Evolutionary conservation across 2,797 vertebrate species (phyloP).

Genomic region (Cirrhinus molitorella): DNA sequence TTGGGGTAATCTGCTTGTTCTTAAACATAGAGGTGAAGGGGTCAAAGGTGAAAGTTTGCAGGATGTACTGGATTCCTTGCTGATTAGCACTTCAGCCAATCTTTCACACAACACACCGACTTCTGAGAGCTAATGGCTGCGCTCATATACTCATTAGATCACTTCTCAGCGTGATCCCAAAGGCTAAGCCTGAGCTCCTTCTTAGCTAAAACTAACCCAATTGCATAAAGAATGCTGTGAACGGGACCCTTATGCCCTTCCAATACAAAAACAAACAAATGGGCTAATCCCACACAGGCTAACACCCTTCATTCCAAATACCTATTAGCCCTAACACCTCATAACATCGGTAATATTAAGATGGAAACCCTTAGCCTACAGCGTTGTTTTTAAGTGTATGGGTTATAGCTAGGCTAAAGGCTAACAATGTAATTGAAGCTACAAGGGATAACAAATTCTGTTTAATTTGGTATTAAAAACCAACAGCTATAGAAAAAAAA

Average conservation of each 20-base stretch:
- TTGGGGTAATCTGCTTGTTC: slow-evolving; percentile 14
- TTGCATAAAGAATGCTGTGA: slow-evolving; percentile 48
- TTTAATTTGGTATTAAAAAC: background rate
- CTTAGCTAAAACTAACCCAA: slow-evolving; percentile 46
- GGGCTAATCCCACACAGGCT: slow-evolving; percentile 50
- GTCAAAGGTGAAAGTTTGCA: slow-evolving; percentile 24
- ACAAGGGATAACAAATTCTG: background rate
- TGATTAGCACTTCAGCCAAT: slow-evolving; percentile 4
- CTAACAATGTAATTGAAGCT: slow-evolving; percentile 6
- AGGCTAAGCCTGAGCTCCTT: slow-evolving; percentile 45
- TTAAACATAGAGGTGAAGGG: slow-evolving; percentile 29
- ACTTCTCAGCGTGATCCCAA: slow-evolving; percentile 42
- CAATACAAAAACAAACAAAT: slow-evolving; percentile 57
- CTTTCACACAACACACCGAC: background rate
- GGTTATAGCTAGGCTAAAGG: background rate
- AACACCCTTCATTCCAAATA: slow-evolving; percentile 53
- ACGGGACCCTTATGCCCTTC: slow-evolving; percentile 50
- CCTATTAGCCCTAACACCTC: slow-evolving; percentile 58
- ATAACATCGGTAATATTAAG: slow-evolving; percentile 41
- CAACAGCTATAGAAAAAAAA: background rate
- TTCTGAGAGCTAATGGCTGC: background rate
- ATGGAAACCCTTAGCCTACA: slow-evolving; percentile 21
- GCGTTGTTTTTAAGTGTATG: background rate
- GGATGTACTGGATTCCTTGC: slow-evolving; percentile 43
- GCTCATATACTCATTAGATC: slow-evolving; percentile 55